phyloP scores from a whole-genome alignment of 2,113 vertebrate species.

The Choloepus hoffmanni region DNA sequence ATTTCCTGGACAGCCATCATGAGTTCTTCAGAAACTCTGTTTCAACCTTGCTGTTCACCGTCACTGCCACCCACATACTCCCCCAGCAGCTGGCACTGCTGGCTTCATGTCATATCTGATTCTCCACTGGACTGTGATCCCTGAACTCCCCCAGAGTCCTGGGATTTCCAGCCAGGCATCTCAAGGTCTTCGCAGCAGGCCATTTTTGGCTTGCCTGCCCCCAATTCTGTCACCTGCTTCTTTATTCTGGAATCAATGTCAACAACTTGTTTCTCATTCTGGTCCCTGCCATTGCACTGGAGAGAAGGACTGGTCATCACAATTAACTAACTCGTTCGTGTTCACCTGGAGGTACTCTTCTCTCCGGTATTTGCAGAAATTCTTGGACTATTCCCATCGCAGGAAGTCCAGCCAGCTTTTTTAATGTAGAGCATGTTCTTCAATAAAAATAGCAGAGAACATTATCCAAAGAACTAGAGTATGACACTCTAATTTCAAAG shows the following conservation, averaged over 20 bases:
- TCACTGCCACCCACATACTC: conserved; percentile 77
- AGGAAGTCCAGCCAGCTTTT: background rate
- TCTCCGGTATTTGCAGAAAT: background rate
- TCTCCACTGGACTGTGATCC: background rate
- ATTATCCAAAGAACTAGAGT: background rate
- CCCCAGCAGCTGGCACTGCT: conserved; percentile 76
- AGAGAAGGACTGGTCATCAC: background rate
- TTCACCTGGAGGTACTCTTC: background rate
- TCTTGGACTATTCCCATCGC: background rate
- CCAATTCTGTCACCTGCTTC: background rate
- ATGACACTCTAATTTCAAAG: background rate
- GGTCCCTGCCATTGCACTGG: conserved; percentile 9
- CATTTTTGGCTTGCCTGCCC: background rate
- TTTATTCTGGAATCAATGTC: background rate
- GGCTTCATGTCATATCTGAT: conserved; percentile 63
- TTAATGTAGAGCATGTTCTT: background rate
- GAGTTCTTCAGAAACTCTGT: conserved; percentile 86
- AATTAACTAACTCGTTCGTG: background rate
- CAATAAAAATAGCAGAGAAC: too few relatives aligned
- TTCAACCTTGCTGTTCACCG: conserved; percentile 67
- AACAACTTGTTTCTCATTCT: background rate
- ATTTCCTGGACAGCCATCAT: conserved; percentile 91
- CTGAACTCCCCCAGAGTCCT: conserved; percentile 12
- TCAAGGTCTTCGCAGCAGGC: conserved; percentile 77
- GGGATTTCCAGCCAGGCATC: conserved; percentile 32